Evolutionary conservation across 1,140 invertebrate genomes (phyloP).

Genomic region (Lepidurus packardi): DNA sequence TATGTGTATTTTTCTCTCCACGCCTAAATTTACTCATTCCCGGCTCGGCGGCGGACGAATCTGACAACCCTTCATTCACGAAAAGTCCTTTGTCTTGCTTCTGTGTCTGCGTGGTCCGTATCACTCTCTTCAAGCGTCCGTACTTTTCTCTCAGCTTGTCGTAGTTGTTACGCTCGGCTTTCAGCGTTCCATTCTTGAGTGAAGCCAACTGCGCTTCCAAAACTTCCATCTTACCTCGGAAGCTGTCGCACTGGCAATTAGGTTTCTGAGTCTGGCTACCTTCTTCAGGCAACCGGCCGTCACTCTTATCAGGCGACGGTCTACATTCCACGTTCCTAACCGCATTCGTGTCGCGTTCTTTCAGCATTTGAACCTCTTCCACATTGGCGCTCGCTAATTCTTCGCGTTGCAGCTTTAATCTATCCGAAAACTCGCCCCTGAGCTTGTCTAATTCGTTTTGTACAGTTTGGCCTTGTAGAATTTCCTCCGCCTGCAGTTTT

Average conservation of each 20-base stretch:
- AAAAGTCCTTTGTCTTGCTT: neutral
- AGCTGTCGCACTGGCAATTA: slow-evolving; percentile 15
- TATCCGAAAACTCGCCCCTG: neutral
- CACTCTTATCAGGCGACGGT: neutral
- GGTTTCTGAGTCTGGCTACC: neutral
- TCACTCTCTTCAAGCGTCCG: neutral
- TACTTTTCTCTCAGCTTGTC: neutral
- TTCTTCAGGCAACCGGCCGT: neutral
- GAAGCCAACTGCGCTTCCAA: neutral
- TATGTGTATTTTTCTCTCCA: neutral
- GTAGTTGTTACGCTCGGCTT: neutral
- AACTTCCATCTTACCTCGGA: neutral
- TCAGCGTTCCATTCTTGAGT: neutral
- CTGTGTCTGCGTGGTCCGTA: neutral
- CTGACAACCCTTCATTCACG: neutral
- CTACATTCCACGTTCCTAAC: neutral
- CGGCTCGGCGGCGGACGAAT: neutral
- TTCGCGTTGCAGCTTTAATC: neutral
- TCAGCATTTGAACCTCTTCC: neutral
- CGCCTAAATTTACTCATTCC: neutral
- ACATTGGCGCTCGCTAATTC: neutral
- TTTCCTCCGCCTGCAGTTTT: neutral
- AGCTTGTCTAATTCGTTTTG: neutral
- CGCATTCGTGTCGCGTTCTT: neutral
- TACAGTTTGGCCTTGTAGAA: neutral